A percentile compares a stretch with the other conserved stretches of the same genome.
Evolutionary conservation across 2,797 vertebrate species (phyloP).

Genomic region (Enteromius argenteus): DNA sequence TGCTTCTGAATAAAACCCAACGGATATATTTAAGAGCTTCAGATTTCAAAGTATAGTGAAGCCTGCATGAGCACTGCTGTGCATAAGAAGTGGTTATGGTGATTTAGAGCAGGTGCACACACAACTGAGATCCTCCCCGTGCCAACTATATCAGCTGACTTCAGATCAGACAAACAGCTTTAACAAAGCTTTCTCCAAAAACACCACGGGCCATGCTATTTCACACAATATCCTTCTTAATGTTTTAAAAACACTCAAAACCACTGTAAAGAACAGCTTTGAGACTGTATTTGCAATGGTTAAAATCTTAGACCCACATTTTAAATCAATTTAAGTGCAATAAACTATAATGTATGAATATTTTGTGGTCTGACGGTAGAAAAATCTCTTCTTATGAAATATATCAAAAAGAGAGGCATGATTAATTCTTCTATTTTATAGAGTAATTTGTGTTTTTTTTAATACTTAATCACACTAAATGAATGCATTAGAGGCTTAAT

Average conservation of each 20-base stretch:
- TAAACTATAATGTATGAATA: background rate
- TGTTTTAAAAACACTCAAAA: background rate
- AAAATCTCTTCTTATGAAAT: background rate
- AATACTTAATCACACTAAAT: background rate
- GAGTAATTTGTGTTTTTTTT: background rate
- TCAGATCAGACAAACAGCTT: background rate
- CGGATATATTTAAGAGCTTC: conserved; percentile 16
- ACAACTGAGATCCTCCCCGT: background rate
- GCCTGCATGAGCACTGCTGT: background rate
- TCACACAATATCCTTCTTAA: background rate
- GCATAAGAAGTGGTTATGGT: conserved; percentile 20
- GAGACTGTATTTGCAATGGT: background rate
- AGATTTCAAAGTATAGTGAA: conserved; percentile 1
- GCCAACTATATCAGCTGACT: conserved; percentile 23
- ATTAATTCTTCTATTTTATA: background rate
- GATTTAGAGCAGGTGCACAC: conserved; percentile 31
- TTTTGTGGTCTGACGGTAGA: background rate
- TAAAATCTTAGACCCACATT: background rate
- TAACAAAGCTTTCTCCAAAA: background rate
- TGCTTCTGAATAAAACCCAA: background rate
- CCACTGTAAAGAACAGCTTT: background rate
- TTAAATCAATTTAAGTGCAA: background rate
- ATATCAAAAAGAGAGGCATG: background rate
- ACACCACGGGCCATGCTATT: background rate
- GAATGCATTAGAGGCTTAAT: background rate